Evolutionary conservation across 2,888 invertebrate genomes (phyloP), one percentile per base, ranked within the genome.

Genomic region (Sinotaia quadrata): DNA sequence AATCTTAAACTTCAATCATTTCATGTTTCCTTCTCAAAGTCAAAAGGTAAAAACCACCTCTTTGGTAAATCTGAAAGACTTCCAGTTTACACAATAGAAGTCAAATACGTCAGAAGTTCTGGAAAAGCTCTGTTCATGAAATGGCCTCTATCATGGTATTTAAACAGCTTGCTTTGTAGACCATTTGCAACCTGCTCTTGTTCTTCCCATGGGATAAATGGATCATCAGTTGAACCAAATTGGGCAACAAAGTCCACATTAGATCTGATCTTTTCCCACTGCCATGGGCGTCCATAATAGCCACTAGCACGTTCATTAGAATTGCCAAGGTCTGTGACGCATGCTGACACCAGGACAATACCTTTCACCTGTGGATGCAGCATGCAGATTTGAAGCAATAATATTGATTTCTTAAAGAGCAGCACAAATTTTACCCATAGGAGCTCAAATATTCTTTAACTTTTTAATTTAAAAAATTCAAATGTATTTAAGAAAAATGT

Each of bases 191-290:
- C 84, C 29, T 80, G 68, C 51, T 79, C 69, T 60, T 83, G 83
- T 33, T 75, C 73, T 5, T 51, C 41, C 83, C 83, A 85, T 0
- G 83, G 78, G 52, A 86, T 78, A 68, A 84, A 84, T 1, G 82
- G 85, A 57, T 85, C 85, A 63, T 84, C 84, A 8, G 76, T 81
- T 5, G 85, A 85, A 1, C 84, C 85, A 74, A 84, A 85, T 78
- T 85, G 85, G 4, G 80, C 76, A 36, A 82, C 69, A 67, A 81
- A 79, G 4, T 75, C 67, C 8, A 76, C 58, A 61, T 86, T 84
- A 7, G 62, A 57, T 51, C 72, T 77, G 0, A 85, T 85, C 29
- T 71, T 73, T 15, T 76, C 74, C 85, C 85, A 84, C 24, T 79
- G 72, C 86, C 86, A 86, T 0, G 85, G 85, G 27, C 84, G 68